Percentiles rank a stretch among this genome's conserved stretches.
phyloP scores from a whole-genome alignment of 64 coral and sea anemone genomes.

The Pocillopora verrucosa region DNA sequence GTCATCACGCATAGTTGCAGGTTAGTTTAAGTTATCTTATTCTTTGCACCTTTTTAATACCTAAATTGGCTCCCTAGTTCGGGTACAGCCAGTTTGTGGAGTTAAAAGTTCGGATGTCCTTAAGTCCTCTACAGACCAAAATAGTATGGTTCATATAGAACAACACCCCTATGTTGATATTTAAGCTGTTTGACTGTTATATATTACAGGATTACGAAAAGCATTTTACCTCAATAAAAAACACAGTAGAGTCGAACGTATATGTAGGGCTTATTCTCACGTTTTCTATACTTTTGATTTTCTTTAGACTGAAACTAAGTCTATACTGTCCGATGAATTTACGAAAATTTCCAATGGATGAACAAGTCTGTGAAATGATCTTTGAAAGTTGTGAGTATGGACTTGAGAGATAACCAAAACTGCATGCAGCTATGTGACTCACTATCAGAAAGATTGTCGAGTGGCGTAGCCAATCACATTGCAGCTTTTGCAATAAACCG shows the following conservation, averaged over 20 bases:
- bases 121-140: no score
- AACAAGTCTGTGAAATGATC: slow-evolving; percentile 14
- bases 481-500: no score
- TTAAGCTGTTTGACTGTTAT: background rate
- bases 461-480: no score
- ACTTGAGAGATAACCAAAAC: background rate
- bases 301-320: background rate
- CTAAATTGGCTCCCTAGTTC: no score
- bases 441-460: no score
- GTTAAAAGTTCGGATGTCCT: no score
- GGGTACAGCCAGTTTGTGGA: no score
- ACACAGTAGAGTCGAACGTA: no score
- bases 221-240: no score
- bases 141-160: background rate
- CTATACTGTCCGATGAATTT: slow-evolving; percentile 27
- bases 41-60: background rate
- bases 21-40: background rate
- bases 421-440: background rate
- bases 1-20: slow-evolving; percentile 35
- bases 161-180: background rate
- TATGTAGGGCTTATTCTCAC: no score
- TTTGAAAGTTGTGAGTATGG: slow-evolving; percentile 27
- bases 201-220: no score
- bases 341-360: slow-evolving; percentile 18
- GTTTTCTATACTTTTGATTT: background rate